Conservation (phyloP, 2,113 vertebrate genomes). For the Epinephelus cyanopodus region DNA sequence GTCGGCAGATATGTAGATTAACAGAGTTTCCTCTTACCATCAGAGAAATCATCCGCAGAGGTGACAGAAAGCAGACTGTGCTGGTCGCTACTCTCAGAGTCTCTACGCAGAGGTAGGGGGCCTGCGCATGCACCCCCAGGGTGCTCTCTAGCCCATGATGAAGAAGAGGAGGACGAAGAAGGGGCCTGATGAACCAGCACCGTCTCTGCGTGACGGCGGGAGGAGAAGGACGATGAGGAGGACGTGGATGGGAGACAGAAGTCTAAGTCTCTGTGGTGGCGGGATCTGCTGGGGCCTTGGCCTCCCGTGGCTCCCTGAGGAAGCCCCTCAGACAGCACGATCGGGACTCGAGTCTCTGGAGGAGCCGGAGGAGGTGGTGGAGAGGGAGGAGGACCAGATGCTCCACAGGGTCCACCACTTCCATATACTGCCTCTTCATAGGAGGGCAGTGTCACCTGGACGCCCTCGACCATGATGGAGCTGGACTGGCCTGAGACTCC, state of each 20-base stretch:
- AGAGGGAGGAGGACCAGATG: slow-evolving; percentile 62
- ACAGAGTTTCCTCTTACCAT: slow-evolving; percentile 85
- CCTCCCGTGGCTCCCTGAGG: slow-evolving; percentile 86
- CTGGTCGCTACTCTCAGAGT: slow-evolving; percentile 95
- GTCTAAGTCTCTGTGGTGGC: slow-evolving; percentile 79
- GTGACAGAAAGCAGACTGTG: slow-evolving; percentile 96
- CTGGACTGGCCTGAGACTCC: slow-evolving; percentile 93
- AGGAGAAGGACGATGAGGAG: slow-evolving; percentile 83
- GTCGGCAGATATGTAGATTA: neutral
- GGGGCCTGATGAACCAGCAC: slow-evolving; percentile 94
- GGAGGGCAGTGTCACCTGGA: slow-evolving; percentile 95
- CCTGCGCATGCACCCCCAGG: slow-evolving; percentile 82
- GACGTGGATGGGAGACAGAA: slow-evolving; percentile 89
- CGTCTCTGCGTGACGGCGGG: slow-evolving; percentile 90
- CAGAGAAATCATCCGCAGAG: slow-evolving; percentile 93
- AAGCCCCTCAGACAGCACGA: slow-evolving; percentile 92
- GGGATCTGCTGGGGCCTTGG: slow-evolving; percentile 71
- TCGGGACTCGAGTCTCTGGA: slow-evolving; percentile 92
- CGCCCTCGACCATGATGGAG: slow-evolving; percentile 96
- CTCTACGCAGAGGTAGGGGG: slow-evolving; percentile 85
- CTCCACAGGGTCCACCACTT: slow-evolving; percentile 85
- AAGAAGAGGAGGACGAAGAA: slow-evolving; percentile 82
- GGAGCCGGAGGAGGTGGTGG: slow-evolving; percentile 76
- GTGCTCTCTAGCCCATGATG: slow-evolving; percentile 90
- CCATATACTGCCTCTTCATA: slow-evolving; percentile 99